phyloP scores from a whole-genome alignment of 2,888 invertebrate species.

The Mellilla xanthometata region DNA sequence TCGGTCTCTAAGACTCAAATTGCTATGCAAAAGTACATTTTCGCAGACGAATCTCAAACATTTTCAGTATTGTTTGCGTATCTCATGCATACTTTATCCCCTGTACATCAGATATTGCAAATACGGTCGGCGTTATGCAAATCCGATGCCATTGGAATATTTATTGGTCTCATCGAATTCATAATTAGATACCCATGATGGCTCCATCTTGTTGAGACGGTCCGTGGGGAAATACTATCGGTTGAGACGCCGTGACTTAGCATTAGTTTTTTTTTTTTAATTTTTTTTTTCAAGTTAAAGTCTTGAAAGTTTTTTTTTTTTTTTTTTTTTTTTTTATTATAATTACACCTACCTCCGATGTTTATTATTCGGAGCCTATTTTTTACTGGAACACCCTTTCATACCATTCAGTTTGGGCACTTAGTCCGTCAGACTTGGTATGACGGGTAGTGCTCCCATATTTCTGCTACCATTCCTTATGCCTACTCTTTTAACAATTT shows the following conservation, averaged over 20 bases:
- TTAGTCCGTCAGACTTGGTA: too few relatives aligned
- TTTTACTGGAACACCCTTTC: too few relatives aligned
- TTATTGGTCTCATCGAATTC: constrained; percentile 72
- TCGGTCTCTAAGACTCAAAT: not conserved
- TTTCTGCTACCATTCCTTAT: too few relatives aligned
- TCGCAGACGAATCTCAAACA: constrained; percentile 5
- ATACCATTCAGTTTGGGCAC: too few relatives aligned
- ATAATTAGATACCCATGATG: constrained; percentile 66
- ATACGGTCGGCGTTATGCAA: constrained; percentile 53
- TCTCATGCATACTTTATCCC: constrained; percentile 19
- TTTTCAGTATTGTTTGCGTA: constrained; percentile 15
- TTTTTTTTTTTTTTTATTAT: too few relatives aligned
- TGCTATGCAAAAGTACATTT: not conserved
- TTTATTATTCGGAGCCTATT: too few relatives aligned
- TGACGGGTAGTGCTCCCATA: too few relatives aligned
- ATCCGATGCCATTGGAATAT: constrained; percentile 68
- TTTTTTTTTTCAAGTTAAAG: too few relatives aligned
- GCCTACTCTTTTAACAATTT: too few relatives aligned
- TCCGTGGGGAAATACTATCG: constrained; percentile 67
- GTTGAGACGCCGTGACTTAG: constrained; percentile 56
- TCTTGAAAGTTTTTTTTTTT: too few relatives aligned
- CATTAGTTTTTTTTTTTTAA: too few relatives aligned
- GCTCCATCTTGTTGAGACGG: constrained; percentile 46
- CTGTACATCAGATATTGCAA: constrained; percentile 25
- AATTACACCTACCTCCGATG: too few relatives aligned